Evolutionary conservation across 2,797 vertebrate species (phyloP), one percentile per base, ranked within the genome.

Genomic region (Coregonus ussuriensis): DNA sequence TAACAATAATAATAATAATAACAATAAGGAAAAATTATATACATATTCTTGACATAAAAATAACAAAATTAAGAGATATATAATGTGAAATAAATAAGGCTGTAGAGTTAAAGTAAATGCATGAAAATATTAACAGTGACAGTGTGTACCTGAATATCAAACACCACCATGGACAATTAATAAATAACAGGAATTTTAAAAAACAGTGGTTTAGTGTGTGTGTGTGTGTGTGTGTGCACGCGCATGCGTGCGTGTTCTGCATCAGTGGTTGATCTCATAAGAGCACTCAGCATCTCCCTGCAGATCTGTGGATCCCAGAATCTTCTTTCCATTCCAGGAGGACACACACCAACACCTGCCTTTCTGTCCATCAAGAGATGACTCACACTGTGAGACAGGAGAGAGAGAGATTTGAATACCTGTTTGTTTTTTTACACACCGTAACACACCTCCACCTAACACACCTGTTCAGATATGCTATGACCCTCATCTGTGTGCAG

Each of bases 281-380:
- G 95, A 95, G 77, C 98, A 99, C 82, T 97, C 95, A 0, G 93
- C 90, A 21, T 98, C 94, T 74, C 92, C 94, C 66, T 91, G 89
- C 77, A 93, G 76, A 81, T 97, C 95, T 59, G 87, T 87, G 41
- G 94, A 95, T 25, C 94, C 95, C 41, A 93, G 91, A 86, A 97
- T 94, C 88, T 86, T 97, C 93, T 95, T 97, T 16, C 97, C 97
- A 0, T 88, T 97, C 94, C 95, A 96, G 62, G 95, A 93, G 80
- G 94, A 94, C 73, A 98, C 97, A 25, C 98, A 99, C 97, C 98
- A 99, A 87, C 98, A 99, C 78, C 89, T 94, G 72, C 95, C 96
- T 70, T 92, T 89, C 82, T 95, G 95, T 71, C 96, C 96, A 0
- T 97, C 95, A 90, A 99, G 88, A 25, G 94, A 95, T 0, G 96